Percentiles rank a stretch among this genome's conserved stretches.
These are phyloP conservation scores for Drosophila kikkawai DNA, from an alignment of 1,140 invertebrate species.

Conservation along the genomic window DNA sequence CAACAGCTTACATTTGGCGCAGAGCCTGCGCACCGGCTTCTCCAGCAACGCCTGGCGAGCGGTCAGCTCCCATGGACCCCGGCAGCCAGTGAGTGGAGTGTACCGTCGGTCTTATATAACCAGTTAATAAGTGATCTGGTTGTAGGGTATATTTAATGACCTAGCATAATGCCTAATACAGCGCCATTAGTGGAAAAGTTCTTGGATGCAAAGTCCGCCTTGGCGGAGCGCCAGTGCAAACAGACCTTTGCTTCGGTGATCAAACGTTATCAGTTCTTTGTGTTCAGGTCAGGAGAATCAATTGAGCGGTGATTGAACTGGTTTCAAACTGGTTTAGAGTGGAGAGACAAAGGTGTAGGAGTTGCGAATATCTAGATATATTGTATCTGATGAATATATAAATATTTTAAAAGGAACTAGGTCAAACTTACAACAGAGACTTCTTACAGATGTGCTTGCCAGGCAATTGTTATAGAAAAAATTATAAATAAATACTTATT, in stretches of 20 bases:
- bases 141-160: constrained; percentile 1
- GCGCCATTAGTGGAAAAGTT: constrained; percentile 18
- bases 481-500: background rate
- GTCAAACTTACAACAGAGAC: no score
- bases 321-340: constrained; percentile 16
- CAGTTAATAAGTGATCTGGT: background rate
- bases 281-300: constrained; percentile 33
- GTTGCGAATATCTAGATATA: background rate
- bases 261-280: constrained; percentile 44
- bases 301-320: constrained; percentile 17
- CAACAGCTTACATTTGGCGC: constrained; percentile 57
- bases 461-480: background rate
- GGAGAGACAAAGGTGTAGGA: background rate
- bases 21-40: constrained; percentile 55
- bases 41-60: constrained; percentile 62
- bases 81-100: constrained; percentile 74
- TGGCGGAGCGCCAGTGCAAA: constrained; percentile 6
- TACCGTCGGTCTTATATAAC: constrained; percentile 22
- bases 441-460: background rate
- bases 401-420: background rate
- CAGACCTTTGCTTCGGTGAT: constrained; percentile 32
- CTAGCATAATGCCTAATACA: constrained; percentile 9
- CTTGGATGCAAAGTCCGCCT: constrained; percentile 39
- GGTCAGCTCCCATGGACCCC: constrained; percentile 61
- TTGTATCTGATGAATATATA: background rate